Evolutionary conservation across 64 coral and sea anemone genomes (phyloP).

Genomic region (Montipora efflorescens): DNA sequence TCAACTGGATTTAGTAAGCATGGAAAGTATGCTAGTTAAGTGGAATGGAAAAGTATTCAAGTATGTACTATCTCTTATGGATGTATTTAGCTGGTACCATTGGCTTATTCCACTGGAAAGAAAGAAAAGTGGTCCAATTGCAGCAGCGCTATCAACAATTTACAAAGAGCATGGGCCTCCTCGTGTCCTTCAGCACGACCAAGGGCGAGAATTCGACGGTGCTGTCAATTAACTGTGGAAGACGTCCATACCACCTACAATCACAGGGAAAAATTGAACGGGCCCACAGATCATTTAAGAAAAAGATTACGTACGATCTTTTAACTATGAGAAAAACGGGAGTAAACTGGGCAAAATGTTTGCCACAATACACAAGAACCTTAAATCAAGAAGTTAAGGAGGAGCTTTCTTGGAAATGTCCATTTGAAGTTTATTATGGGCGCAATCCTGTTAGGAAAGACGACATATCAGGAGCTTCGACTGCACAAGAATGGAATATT

Average conservation of each 20-base stretch:
- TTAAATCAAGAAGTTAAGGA: conserved; percentile 28
- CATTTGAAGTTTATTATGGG: too few relatives aligned
- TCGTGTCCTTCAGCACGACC: not conserved
- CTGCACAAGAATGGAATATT: too few relatives aligned
- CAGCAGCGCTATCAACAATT: not conserved
- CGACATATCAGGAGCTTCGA: too few relatives aligned
- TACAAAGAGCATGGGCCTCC: too few relatives aligned
- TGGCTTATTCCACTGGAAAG: not conserved
- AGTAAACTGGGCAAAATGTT: conserved; percentile 54
- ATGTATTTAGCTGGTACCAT: not conserved
- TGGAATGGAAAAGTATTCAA: conserved; percentile 41
- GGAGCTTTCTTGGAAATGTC: too few relatives aligned
- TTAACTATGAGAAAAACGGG: conserved; percentile 3
- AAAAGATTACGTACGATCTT: conserved; percentile 15
- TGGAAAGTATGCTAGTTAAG: conserved; percentile 22
- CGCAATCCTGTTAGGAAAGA: too few relatives aligned
- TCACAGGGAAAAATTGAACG: conserved; percentile 45
- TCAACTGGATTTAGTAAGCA: conserved; percentile 68
- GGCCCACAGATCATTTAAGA: conserved; percentile 7
- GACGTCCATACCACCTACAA: conserved; percentile 29
- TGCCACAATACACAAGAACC: conserved; percentile 10
- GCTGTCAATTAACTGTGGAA: conserved; percentile 35
- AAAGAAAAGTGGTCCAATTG: not conserved
- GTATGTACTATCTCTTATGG: conserved; percentile 34
- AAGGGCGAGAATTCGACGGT: conserved; percentile 31